Conservation (phyloP, 1,140 invertebrate genomes). For the Drosophila ercepeae region DNA sequence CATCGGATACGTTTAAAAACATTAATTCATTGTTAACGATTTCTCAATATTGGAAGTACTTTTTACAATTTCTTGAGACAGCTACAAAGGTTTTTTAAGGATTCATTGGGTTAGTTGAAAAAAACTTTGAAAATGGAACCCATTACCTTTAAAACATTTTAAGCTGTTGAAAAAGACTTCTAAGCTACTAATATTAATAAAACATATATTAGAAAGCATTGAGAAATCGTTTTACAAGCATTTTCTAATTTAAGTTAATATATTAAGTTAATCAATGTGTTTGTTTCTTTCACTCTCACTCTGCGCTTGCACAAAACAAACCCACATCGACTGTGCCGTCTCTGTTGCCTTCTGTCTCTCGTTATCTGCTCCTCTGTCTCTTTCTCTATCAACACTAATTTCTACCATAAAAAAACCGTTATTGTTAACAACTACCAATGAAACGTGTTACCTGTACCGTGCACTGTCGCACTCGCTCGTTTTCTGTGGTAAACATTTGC, state of each 20-base stretch:
- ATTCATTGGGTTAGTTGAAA: too few relatives aligned
- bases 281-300: constrained; percentile 47
- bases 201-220: constrained; percentile 1
- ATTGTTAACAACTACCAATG: constrained; percentile 42
- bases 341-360: constrained; percentile 38
- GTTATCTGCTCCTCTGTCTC: constrained; percentile 11
- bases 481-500: not conserved
- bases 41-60: not conserved
- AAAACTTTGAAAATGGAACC: too few relatives aligned
- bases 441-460: constrained; percentile 35
- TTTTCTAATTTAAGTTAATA: constrained; percentile 14
- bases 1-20: not conserved
- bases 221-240: constrained; percentile 3
- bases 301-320: constrained; percentile 62
- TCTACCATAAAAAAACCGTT: constrained; percentile 33
- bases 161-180: too few relatives aligned
- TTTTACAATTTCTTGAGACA: too few relatives aligned
- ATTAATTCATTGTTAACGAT: not conserved
- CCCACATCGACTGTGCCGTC: constrained; percentile 50
- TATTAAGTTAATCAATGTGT: constrained; percentile 38
- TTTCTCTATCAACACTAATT: constrained; percentile 51
- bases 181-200: too few relatives aligned
- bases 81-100: too few relatives aligned
- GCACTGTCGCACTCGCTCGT: constrained; percentile 12
- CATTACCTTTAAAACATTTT: too few relatives aligned